Percentiles rank a stretch among this genome's conserved stretches.
These are phyloP conservation scores for Ophion ellenae DNA, from an alignment of 2,888 invertebrate genomes.

Conservation along the genomic window DNA sequence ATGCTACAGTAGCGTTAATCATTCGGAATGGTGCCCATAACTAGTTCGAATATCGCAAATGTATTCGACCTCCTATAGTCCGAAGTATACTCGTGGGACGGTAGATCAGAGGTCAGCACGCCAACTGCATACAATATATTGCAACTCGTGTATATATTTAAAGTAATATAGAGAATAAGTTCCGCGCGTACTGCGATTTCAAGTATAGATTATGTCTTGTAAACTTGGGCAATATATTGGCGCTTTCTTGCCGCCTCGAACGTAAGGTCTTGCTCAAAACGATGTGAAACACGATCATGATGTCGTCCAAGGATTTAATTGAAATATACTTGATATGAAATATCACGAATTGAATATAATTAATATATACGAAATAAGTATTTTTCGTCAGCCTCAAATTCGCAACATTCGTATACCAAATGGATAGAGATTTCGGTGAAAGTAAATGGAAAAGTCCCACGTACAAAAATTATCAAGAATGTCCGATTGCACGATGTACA, in stretches of 20 bases:
- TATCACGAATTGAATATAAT: too few species aligned
- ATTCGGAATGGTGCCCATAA: slow-evolving; percentile 5
- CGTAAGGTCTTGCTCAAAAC: background rate
- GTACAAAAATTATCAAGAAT: too few species aligned
- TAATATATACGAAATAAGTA: too few species aligned
- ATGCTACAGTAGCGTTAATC: slow-evolving; percentile 1
- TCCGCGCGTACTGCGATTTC: slow-evolving; percentile 37
- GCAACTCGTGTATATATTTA: slow-evolving; percentile 14
- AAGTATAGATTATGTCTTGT: slow-evolving; percentile 33
- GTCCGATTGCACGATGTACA: too few species aligned
- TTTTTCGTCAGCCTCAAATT: too few species aligned
- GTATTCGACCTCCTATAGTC: slow-evolving; percentile 36
- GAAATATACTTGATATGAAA: too few species aligned
- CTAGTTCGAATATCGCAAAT: slow-evolving; percentile 36
- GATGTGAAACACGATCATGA: background rate
- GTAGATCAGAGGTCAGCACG: slow-evolving; percentile 60
- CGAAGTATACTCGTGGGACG: slow-evolving; percentile 41
- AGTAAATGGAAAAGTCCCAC: too few species aligned
- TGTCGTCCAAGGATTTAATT: background rate
- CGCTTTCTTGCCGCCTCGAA: slow-evolving; percentile 12
- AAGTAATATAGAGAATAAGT: slow-evolving; percentile 7
- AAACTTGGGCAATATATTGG: background rate
- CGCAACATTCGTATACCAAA: too few species aligned
- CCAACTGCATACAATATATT: slow-evolving; percentile 35
- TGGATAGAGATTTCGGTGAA: too few species aligned